Percentiles rank a stretch among this genome's conserved stretches.
phyloP scores from a whole-genome alignment of 1,140 invertebrate species.

The Cotesia chilonis region DNA sequence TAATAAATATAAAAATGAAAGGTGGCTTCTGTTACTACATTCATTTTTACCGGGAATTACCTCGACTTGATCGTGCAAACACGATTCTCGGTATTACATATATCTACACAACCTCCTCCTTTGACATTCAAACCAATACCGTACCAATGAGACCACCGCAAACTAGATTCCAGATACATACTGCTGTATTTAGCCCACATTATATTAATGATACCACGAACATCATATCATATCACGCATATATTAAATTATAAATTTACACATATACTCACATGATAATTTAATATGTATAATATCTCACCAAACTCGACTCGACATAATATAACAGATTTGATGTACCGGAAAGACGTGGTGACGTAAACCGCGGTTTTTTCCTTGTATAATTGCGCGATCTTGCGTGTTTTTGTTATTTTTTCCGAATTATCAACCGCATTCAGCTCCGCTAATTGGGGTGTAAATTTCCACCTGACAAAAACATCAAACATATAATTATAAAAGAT shows the following conservation, averaged over 20 bases:
- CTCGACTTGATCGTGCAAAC: background rate
- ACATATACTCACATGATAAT: too few species aligned
- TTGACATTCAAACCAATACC: background rate
- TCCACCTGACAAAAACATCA: too few species aligned
- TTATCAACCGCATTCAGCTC: background rate
- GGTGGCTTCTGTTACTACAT: background rate
- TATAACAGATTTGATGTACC: slow-evolving; percentile 8
- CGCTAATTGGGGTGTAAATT: too few species aligned
- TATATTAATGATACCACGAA: too few species aligned
- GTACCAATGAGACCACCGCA: background rate
- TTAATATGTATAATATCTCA: too few species aligned
- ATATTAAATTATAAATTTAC: too few species aligned
- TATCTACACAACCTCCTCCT: background rate
- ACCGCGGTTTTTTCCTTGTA: slow-evolving; percentile 9
- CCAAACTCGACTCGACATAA: background rate
- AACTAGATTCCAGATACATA: background rate
- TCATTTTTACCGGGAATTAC: slow-evolving; percentile 32
- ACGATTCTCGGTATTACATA: slow-evolving; percentile 12
- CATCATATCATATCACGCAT: too few species aligned
- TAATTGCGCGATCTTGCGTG: slow-evolving; percentile 17
- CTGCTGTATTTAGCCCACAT: slow-evolving; percentile 1
- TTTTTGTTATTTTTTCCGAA: background rate
- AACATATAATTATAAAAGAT: too few species aligned
- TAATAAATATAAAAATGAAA: slow-evolving; percentile 27
- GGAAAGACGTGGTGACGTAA: slow-evolving; percentile 8